A percentile compares a stretch with the other conserved stretches of the same genome.
Conservation (phyloP, 2,113 vertebrate species). For the Macrotis lagotis region DNA sequence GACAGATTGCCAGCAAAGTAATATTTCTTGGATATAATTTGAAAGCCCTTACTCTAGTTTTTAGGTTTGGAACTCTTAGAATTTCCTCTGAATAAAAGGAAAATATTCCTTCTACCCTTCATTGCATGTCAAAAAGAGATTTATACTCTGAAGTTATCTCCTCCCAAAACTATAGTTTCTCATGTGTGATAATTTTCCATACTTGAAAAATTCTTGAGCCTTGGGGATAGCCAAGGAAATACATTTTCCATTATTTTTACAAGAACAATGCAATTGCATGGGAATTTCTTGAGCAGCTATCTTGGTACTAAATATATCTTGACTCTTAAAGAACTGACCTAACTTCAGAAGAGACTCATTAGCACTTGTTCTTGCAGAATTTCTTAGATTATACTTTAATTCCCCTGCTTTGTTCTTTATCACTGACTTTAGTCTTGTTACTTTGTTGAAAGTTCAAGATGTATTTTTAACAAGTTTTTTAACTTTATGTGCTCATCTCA, state of each 20-base stretch:
- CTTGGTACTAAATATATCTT: background rate
- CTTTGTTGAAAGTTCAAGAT: background rate
- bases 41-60: background rate
- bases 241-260: constrained; percentile 39
- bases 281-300: background rate
- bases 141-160: background rate
- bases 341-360: constrained; percentile 22
- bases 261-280: background rate
- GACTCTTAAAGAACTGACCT: background rate
- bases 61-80: constrained; percentile 8
- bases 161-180: background rate
- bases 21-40: background rate
- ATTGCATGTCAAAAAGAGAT: background rate
- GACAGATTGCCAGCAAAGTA: background rate
- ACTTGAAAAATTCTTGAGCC: constrained; percentile 40
- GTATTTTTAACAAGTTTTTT: background rate
- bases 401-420: background rate
- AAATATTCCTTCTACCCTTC: background rate
- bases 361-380: constrained; percentile 49
- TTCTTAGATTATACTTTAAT: constrained; percentile 3
- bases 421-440: background rate
- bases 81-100: background rate
- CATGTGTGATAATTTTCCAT: constrained; percentile 16
- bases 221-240: constrained; percentile 44
- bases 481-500: constrained; percentile 10